Evolutionary conservation across 2,888 invertebrate genomes (phyloP), one percentile per base, ranked within the genome.

Genomic region (Dexiosoma caninum): DNA sequence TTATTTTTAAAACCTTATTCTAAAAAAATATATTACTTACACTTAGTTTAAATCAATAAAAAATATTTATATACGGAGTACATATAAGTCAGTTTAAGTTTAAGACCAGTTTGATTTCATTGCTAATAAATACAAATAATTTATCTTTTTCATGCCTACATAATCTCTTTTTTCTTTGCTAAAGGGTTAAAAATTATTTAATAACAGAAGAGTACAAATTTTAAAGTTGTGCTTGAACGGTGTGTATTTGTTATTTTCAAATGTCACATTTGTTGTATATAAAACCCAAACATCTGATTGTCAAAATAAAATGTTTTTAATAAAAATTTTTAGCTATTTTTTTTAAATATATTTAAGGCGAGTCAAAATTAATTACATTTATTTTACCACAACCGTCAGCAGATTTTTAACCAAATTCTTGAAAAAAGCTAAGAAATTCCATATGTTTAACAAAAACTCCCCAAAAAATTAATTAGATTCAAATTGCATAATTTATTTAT

Each of bases 1-100:
- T 72, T 72, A 72, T 62, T 53, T 44, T 9, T 64, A 46, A 60
- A 62, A 30, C 35, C 72, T 72, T 64, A 64, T 23, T 40, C 30
- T 10, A 44, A 27, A 51, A 35, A 35, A 66, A 60, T 23, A 51
- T 35, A 49, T 62, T 62, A 72, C 44, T 53, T 72, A 62, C 72
- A 72, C 5, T 53, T 62, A 35, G 27, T 23, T 44, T 30, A 44
- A 30, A 35, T 32, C 21, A 44, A 44, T 57, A 19, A 49, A 37
- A 23, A 30, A 32, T n/a, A n/a, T n/a, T n/a, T n/a, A n/a, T n/a
- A n/a, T n/a, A n/a, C n/a, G n/a, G n/a, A n/a, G n/a, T n/a, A 21
- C 12, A 30, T 27, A 35, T 53, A 27, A 67, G 59, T 37, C 53
- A 57, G 40, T 66, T 57, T 55, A 74, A 53, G 55, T 44, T 40